Evolutionary conservation across 2,888 invertebrate genomes (phyloP).

Genomic region (Craniophora ligustri): DNA sequence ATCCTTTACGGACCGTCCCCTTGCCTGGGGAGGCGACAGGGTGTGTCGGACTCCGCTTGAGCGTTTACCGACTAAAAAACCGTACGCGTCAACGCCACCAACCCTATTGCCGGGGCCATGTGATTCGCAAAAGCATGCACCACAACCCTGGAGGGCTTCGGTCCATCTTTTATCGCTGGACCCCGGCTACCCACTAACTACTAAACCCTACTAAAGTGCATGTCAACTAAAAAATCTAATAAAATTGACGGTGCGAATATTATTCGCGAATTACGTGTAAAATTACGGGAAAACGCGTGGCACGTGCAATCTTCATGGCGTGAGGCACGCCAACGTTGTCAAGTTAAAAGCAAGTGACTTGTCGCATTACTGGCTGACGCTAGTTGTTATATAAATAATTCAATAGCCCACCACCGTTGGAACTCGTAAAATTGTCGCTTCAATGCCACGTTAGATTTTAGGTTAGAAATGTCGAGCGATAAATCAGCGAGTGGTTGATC

Average conservation of each 20-base stretch:
- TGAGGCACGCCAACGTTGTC: slow-evolving; percentile 50
- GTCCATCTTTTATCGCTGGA: too few relatives aligned
- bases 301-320: slow-evolving; percentile 45
- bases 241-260: slow-evolving; percentile 22
- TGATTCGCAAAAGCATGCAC: too few relatives aligned
- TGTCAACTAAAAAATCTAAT: slow-evolving; percentile 7
- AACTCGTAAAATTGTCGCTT: slow-evolving; percentile 44
- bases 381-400: slow-evolving; percentile 54
- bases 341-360: slow-evolving; percentile 54
- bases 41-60: too few relatives aligned
- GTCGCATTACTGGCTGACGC: slow-evolving; percentile 46
- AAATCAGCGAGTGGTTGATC: slow-evolving; percentile 29
- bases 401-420: slow-evolving; percentile 35
- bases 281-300: slow-evolving; percentile 33
- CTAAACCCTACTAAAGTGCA: not conserved
- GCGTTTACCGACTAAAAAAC: too few relatives aligned
- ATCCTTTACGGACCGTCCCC: too few relatives aligned
- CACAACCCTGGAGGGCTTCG: too few relatives aligned
- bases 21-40: too few relatives aligned
- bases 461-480: slow-evolving; percentile 40
- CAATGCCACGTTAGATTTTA: slow-evolving; percentile 12
- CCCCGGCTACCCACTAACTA: too few relatives aligned
- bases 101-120: too few relatives aligned
- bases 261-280: slow-evolving; percentile 41
- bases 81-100: too few relatives aligned